A percentile compares a stretch with the other conserved stretches of the same genome.
These are phyloP conservation scores for Hemibagrus guttatus DNA, from an alignment of 2,797 vertebrate genomes.

Conservation along the genomic window DNA sequence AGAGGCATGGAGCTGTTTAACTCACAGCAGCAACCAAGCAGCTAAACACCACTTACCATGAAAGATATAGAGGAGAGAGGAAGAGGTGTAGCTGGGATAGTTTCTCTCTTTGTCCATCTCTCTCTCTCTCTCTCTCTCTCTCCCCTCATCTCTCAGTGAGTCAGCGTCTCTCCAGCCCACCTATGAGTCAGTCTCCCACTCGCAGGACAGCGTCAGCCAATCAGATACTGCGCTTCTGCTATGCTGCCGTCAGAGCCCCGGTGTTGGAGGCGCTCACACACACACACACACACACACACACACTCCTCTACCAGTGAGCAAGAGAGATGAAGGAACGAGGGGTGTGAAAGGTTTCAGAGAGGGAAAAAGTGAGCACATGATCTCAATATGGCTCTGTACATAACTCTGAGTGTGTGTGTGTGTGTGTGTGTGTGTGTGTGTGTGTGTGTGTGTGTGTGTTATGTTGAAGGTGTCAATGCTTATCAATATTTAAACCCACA, in stretches of 20 bases:
- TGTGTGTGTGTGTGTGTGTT: constrained; percentile 11
- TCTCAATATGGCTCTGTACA: constrained; percentile 16
- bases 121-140: neutral
- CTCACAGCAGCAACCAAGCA: constrained; percentile 26
- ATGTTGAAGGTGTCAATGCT: too few species aligned
- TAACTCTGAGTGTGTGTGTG: constrained; percentile 11
- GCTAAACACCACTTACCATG: constrained; percentile 50
- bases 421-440: constrained; percentile 37
- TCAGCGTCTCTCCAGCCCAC: constrained; percentile 59
- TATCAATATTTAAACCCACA: too few species aligned
- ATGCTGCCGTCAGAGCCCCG: constrained; percentile 55
- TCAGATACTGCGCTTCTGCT: constrained; percentile 43
- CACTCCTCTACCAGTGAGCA: constrained; percentile 1
- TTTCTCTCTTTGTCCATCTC: neutral
- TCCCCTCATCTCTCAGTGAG: constrained; percentile 42
- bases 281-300: constrained; percentile 24
- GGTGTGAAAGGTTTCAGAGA: constrained; percentile 30
- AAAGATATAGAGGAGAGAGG: constrained; percentile 26
- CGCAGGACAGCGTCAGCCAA: constrained; percentile 50
- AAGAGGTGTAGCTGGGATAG: constrained; percentile 21
- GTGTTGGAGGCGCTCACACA: constrained; percentile 44
- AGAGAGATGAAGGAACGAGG: constrained; percentile 9
- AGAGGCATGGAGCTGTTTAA: neutral
- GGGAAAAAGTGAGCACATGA: constrained; percentile 38
- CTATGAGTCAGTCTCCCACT: constrained; percentile 63